Conservation (phyloP, 2,888 invertebrate species). For the Icerya purchasi region DNA sequence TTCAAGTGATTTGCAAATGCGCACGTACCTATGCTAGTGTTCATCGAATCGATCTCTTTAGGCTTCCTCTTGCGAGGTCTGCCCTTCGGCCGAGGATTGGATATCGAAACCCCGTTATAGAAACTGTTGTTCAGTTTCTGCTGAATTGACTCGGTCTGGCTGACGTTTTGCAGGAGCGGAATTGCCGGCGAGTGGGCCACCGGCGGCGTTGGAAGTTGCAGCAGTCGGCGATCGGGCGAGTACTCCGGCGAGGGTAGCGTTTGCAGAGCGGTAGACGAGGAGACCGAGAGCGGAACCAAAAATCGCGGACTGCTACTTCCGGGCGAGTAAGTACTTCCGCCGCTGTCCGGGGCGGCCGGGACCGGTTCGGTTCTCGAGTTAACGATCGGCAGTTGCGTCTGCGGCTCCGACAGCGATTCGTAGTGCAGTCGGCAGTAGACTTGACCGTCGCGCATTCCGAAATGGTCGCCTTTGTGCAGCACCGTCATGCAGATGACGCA, state of each 20-base stretch:
- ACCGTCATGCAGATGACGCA: conserved; percentile 72
- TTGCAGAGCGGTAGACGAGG: conserved; percentile 2
- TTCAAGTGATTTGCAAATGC: no score
- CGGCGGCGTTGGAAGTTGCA: conserved; percentile 22
- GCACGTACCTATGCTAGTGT: conserved; percentile 65
- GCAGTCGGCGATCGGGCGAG: conserved; percentile 28
- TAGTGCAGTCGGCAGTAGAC: conserved; percentile 66
- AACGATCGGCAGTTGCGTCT: conserved; percentile 24
- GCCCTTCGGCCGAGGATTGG: conserved; percentile 68
- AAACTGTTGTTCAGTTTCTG: conserved; percentile 24
- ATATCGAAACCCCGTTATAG: conserved; percentile 31
- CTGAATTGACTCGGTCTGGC: conserved; percentile 23
- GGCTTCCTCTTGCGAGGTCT: conserved; percentile 81
- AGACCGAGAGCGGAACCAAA: neutral
- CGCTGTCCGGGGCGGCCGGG: conserved; percentile 24
- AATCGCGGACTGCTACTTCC: neutral
- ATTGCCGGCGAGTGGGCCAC: conserved; percentile 7
- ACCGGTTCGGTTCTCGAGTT: conserved; percentile 22
- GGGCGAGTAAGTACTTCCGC: neutral
- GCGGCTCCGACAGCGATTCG: conserved; percentile 25
- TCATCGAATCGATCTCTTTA: conserved; percentile 68
- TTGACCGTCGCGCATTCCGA: conserved; percentile 71
- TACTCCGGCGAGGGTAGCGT: conserved; percentile 32
- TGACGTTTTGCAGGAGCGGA: conserved; percentile 9
- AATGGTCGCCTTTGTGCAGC: conserved; percentile 81